phyloP scores from a whole-genome alignment of 2,888 invertebrate species.

The Escarpia spicata region DNA sequence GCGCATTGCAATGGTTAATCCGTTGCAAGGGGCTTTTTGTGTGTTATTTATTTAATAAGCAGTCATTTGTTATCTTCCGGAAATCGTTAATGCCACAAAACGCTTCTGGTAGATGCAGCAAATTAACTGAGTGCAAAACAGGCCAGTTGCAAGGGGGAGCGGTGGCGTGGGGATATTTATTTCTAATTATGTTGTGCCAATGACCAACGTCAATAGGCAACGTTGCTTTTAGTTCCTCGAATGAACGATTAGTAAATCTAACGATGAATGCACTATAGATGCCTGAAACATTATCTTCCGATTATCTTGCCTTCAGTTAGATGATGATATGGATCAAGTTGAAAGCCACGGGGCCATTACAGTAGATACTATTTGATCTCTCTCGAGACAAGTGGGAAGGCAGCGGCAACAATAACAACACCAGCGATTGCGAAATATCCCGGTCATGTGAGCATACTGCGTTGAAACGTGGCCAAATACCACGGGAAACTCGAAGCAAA shows the following conservation, averaged over 20 bases:
- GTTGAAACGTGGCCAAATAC: not conserved
- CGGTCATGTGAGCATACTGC: not conserved
- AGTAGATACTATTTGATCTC: not conserved
- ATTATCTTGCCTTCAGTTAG: too few relatives aligned
- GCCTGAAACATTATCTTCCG: too few relatives aligned
- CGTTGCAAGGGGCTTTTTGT: not conserved
- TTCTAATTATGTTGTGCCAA: not conserved
- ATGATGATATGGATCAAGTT: too few relatives aligned
- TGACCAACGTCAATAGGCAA: not conserved
- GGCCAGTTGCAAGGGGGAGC: not conserved
- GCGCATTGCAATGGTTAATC: not conserved
- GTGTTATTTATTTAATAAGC: not conserved
- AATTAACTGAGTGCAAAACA: not conserved
- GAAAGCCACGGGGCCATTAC: too few relatives aligned
- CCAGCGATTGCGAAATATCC: not conserved
- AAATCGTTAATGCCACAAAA: not conserved
- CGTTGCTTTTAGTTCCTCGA: not conserved
- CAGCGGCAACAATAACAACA: not conserved
- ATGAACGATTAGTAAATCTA: too few relatives aligned
- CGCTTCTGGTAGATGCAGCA: not conserved
- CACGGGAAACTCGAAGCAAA: not conserved
- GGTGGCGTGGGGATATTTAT: not conserved
- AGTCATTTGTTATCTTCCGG: conserved; percentile 10
- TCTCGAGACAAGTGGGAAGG: not conserved
- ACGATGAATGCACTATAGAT: too few relatives aligned